A percentile compares a stretch with the other conserved stretches of the same genome.
Conservation (phyloP, 2,797 vertebrate genomes). For the Dicrostonyx torquatus region DNA sequence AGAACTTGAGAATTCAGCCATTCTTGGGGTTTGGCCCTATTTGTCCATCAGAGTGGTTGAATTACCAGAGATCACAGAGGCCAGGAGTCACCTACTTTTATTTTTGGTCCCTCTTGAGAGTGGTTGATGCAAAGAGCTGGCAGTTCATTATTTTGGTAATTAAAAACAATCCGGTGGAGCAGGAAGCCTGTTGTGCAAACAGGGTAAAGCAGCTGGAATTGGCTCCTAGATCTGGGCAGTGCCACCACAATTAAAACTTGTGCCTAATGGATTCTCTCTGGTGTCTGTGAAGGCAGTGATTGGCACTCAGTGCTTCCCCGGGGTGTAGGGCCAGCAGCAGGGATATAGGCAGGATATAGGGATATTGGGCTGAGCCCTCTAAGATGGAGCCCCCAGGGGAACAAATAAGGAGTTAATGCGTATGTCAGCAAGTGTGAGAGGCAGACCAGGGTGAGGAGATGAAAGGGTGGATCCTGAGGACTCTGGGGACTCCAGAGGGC, state of each 20-base stretch:
- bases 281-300: slow-evolving; percentile 25
- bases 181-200: neutral
- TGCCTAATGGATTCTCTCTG: slow-evolving; percentile 62
- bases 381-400: neutral
- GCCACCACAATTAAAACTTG: slow-evolving; percentile 23
- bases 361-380: neutral
- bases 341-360: neutral
- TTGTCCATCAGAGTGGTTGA: neutral
- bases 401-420: neutral
- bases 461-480: neutral
- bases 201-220: slow-evolving; percentile 56
- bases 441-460: neutral
- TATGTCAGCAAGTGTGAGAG: neutral
- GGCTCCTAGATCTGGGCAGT: neutral
- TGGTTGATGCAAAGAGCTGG: slow-evolving; percentile 24
- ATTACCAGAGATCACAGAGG: neutral
- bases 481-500: too few relatives aligned
- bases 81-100: neutral
- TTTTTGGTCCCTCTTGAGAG: neutral
- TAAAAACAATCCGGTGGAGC: slow-evolving; percentile 15
- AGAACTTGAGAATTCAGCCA: neutral
- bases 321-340: neutral
- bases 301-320: slow-evolving; percentile 33
- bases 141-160: slow-evolving; percentile 59
- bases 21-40: neutral